A percentile compares a stretch with the other conserved stretches of the same genome.
phyloP scores from a whole-genome alignment of 1,140 invertebrate genomes.

The Atta colombica region DNA sequence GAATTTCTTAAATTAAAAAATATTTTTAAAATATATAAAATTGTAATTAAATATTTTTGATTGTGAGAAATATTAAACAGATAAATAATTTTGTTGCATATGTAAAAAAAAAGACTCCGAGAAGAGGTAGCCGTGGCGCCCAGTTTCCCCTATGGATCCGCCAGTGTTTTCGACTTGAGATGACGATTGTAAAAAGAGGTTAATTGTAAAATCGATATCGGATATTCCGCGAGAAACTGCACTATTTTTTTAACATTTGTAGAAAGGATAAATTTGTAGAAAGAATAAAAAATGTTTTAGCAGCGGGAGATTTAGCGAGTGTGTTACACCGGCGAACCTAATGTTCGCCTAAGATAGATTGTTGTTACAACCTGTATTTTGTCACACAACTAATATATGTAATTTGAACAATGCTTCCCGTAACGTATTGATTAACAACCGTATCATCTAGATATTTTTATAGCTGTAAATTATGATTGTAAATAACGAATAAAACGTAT shows the following conservation, averaged over 20 bases:
- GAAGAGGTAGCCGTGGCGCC: no score
- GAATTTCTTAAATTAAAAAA: no score
- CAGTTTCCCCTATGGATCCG: no score
- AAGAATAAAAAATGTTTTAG: background rate
- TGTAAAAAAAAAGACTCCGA: no score
- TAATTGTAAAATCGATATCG: constrained; percentile 13
- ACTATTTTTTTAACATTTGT: constrained; percentile 13
- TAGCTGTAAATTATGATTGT: constrained; percentile 44
- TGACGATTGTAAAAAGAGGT: background rate
- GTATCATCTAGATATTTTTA: constrained; percentile 27
- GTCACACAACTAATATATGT: background rate
- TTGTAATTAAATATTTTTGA: no score
- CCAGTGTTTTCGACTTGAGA: no score
- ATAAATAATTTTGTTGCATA: no score
- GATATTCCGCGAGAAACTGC: background rate
- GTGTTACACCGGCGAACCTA: background rate
- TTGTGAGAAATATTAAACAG: no score
- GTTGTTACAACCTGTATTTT: background rate
- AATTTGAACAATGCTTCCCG: background rate
- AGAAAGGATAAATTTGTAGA: background rate
- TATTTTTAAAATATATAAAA: no score
- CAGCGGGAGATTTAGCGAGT: background rate
- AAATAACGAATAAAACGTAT: constrained; percentile 57
- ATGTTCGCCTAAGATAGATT: background rate
- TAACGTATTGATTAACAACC: constrained; percentile 10